These are phyloP conservation scores for Cryptotis parvus DNA, from an alignment of 2,113 vertebrate genomes.

Conservation along the genomic window DNA sequence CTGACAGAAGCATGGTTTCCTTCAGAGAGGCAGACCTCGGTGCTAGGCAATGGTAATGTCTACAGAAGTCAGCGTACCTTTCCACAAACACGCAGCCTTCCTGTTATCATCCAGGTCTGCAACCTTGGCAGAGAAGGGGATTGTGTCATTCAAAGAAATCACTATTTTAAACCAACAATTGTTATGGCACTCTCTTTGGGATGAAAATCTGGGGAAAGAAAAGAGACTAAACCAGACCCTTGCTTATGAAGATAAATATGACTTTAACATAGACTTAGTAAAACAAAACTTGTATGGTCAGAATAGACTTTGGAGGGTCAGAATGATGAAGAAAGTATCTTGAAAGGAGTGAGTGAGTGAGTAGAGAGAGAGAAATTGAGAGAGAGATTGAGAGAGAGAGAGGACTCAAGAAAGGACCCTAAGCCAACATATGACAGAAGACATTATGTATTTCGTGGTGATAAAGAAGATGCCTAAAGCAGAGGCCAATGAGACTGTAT, in stretches of 20 bases:
- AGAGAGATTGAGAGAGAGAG: background rate
- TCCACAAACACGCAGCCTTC: background rate
- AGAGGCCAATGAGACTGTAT: fast-evolving
- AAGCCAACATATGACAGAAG: fast-evolving
- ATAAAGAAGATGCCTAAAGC: fast-evolving
- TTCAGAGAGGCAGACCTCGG: fast-evolving
- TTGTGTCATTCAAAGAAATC: background rate
- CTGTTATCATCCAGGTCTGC: fast-evolving
- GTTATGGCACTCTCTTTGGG: background rate
- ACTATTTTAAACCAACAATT: slow-evolving; percentile 19
- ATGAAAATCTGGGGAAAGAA: background rate
- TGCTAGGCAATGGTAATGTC: fast-evolving
- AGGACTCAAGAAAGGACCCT: fast-evolving
- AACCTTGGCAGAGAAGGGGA: background rate
- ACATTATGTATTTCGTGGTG: background rate
- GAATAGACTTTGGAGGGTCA: too few species aligned
- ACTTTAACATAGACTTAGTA: too few species aligned
- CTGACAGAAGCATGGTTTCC: fast-evolving
- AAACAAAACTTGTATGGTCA: too few species aligned
- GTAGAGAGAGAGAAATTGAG: too few species aligned
- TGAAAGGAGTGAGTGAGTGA: too few species aligned
- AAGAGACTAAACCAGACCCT: background rate
- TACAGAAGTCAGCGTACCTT: fast-evolving
- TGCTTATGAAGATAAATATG: background rate
- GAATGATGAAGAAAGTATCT: fast-evolving